Base-by-base conservation (phyloP, 2,888 invertebrate species). In the Polyommatus iphigenia region DNA sequence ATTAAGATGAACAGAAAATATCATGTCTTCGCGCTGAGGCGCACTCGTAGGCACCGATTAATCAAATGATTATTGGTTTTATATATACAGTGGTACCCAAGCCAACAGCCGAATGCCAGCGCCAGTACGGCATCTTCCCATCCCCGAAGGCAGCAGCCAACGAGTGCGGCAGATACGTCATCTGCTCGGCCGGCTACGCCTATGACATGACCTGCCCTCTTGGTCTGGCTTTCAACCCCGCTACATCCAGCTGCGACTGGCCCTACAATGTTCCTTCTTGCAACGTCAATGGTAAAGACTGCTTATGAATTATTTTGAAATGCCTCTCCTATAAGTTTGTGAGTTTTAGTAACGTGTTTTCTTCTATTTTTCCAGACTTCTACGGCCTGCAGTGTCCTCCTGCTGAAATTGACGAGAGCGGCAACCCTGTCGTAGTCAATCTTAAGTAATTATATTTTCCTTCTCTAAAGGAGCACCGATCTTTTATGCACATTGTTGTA, bases 161-260 rank as follows among this genome's bases (percentile, higher is more conserved):
- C 15, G 84, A 96, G 82, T 98, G 98, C 83, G 96, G 97, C 0
- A 95, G 96, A 84, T 98, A 97, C 87, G 95, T 95, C 88, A 96
- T 97, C 86, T 98, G 98, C 84, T 96, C 96, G 0, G 96, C 95
- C 15, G 98, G 98, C 8, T 90, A 93, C 2, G 84, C 89, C 46
- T 79, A 85, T 46, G 87, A 89, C 77, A 96, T 97, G 86, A 94
- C 96, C 82, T 98, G 98, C 96, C 24, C 97, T 0, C 95, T 96
- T 85, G 97, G 97, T 50, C 91, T 98, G 80, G 97, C 97, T 10
- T 97, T 96, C 91, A 96, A 96, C 87, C 93, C 95, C 36, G 95
- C 94, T 5, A 94, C 92, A 18, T 96, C 96, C 81, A 95, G 96
- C 73, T 98, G 98, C 85, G 97, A 98, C 84, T 98, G 97, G 97